A percentile compares a stretch with the other conserved stretches of the same genome.
Evolutionary conservation across 2,888 invertebrate genomes (phyloP).

Genomic region (Linhomoeus sp.): DNA sequence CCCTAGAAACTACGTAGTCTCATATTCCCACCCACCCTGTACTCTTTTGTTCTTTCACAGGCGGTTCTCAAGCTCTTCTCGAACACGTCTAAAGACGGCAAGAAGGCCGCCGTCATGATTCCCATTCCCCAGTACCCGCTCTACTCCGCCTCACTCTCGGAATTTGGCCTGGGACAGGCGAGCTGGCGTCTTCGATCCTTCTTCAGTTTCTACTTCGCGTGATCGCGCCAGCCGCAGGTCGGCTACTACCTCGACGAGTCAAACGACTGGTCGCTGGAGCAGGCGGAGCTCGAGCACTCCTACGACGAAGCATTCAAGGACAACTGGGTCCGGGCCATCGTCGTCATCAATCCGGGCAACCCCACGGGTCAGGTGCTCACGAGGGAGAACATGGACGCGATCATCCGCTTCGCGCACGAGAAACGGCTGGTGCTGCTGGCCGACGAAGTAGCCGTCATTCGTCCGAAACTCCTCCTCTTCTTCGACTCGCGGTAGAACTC

Average conservation of each 20-base stretch:
- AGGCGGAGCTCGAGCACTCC: neutral
- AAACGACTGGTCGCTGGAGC: constrained; percentile 59
- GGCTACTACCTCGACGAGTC: constrained; percentile 80
- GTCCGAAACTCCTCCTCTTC: neutral
- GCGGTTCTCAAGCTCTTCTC: constrained; percentile 49
- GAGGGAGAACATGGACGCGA: constrained; percentile 61
- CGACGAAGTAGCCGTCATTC: constrained; percentile 48
- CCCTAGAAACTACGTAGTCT: too few relatives aligned
- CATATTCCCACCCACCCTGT: too few relatives aligned
- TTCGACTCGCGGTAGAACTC: too few relatives aligned
- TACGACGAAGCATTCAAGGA: constrained; percentile 17
- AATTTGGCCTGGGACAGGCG: constrained; percentile 56
- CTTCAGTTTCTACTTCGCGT: too few relatives aligned
- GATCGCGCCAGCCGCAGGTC: constrained; percentile 44
- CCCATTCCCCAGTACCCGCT: constrained; percentile 97
- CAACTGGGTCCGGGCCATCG: constrained; percentile 27
- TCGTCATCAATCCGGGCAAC: constrained; percentile 91
- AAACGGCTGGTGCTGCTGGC: constrained; percentile 66
- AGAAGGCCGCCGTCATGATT: constrained; percentile 65
- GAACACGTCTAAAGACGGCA: constrained; percentile 34
- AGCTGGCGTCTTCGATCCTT: constrained; percentile 5
- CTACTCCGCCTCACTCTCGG: constrained; percentile 81
- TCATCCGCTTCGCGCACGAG: constrained; percentile 74
- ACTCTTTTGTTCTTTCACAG: too few relatives aligned
- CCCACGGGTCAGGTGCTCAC: constrained; percentile 80